Evolutionary conservation across 1,140 invertebrate genomes (phyloP), one percentile per base, ranked within the genome.

Genomic region (Mercenaria mercenaria): DNA sequence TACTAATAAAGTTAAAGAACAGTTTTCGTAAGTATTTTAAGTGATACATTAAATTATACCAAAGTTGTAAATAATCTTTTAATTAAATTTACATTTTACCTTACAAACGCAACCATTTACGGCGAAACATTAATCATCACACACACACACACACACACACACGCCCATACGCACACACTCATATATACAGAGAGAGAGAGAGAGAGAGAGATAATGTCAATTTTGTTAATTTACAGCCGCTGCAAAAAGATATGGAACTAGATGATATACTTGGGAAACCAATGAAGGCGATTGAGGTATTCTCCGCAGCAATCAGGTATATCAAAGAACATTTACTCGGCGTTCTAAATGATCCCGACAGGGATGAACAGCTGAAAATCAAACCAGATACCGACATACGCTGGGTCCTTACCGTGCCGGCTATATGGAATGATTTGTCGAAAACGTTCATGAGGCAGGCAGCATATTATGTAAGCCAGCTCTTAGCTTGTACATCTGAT

Each of bases 381-480:
- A 88, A 67, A 47, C 20, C 11, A 3, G 86, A 88, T 0, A 39
- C 20, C 10, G 86, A 88, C 41, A 80, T 88, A n/a, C 86, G 50
- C 52, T 88, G 86, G 86, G 41, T 87, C n/a, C 72, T 87, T 20
- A 87, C 84, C 1, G 84, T 87, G 34, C 84, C 84, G 3, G 84
- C 84, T 10, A 87, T 87, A 50, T 87, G 84, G 84, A 64, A 87
- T 76, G 84, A 87, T 39, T 26, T 76, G 20, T 80, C 86, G 10
- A 88, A 88, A 47, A 37, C 50, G 41, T 88, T 88, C 56, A 88
- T 88, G 86, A 67, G 86, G 32, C 59, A 79, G 11, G 86, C 86
- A 34, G 86, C 86, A 64, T 50, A 11, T 29, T 50, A 69, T 13
- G 86, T 88, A 64, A 85, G 15, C 15, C 18, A 47, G 18, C 18